Base-by-base conservation (phyloP, 2,888 invertebrate species). In the Desoria tigrina region DNA sequence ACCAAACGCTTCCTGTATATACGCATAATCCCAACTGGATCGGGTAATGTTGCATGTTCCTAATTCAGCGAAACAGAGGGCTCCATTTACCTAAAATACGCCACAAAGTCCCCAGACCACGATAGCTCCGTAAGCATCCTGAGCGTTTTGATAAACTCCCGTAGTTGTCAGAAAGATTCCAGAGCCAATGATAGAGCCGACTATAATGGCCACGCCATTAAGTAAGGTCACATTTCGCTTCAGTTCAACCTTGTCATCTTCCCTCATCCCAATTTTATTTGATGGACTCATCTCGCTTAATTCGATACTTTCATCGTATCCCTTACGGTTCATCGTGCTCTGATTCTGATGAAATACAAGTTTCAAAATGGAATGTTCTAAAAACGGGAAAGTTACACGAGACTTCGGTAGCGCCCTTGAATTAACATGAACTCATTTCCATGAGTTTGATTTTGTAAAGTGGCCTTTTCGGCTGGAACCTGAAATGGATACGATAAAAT, bases 21-120 rank as follows among this genome's bases (percentile, higher is more conserved):
- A 94, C 39, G 92, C 92, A 81, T 93, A 94, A 81, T 94, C 94
- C 61, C 92, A 94, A 9, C 94, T 94, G 65, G 88, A 90, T 77
- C 90, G 78, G 0, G 90, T 89, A 73, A 95, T n/a, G n/a, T n/a
- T 91, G 42, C 89, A 88, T 0, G 94, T 93, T 21, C 57, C 57
- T 49, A 76, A 61, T 42, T 76, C 76, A 0, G 76, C 76, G 70
- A 76, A 76, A n/a, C 71, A 76, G 23, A 76, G 61, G 23, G 73
- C 74, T 45, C 74, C 74, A 58, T 73, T 66, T 49, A 76, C 49
- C 3, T 92, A 92, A 69, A 93, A 85, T 51, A 90, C 80, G 6
- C 92, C 92, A 55, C 90, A 88, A 0, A 86, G 78, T 3, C 86
- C 82, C 93, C 93, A 93, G 79, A 93, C 87, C 75, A 90, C 78